Conservation (phyloP, 2,888 invertebrate species). For the Drosophila flavopinicola region DNA sequence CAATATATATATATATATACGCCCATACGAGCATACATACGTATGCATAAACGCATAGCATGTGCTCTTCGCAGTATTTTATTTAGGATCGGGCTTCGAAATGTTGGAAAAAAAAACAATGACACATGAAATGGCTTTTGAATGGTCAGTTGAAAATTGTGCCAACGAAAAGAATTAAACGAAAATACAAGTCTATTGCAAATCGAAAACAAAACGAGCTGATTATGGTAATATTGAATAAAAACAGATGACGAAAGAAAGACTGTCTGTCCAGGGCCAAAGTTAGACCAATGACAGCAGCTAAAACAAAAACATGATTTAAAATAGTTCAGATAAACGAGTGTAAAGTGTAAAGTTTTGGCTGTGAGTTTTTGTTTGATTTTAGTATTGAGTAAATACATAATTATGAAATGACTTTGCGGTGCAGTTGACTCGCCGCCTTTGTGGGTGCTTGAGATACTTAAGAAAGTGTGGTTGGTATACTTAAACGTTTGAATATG, state of each 20-base stretch:
- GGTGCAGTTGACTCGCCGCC: constrained; percentile 19
- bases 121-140: constrained; percentile 84
- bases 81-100: constrained; percentile 81
- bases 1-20: constrained; percentile 28
- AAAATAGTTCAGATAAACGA: constrained; percentile 42
- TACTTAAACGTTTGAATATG: constrained; percentile 31
- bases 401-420: constrained; percentile 58
- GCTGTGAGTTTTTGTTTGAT: constrained; percentile 37
- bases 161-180: constrained; percentile 50
- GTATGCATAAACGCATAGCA: constrained; percentile 48
- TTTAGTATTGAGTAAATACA: constrained; percentile 28
- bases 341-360: constrained; percentile 53
- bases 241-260: constrained; percentile 33
- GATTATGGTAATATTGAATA: constrained; percentile 45
- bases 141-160: constrained; percentile 77
- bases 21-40: constrained; percentile 45
- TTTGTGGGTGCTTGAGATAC: constrained; percentile 58
- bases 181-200: constrained; percentile 32
- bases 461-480: constrained; percentile 52
- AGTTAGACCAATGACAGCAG: constrained; percentile 26
- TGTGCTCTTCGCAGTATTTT: constrained; percentile 75
- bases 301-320: constrained; percentile 29
- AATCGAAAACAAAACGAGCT: constrained; percentile 50
- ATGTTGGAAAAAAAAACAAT: constrained; percentile 79
- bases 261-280: constrained; percentile 16